A percentile compares a stretch with the other conserved stretches of the same genome.
These are phyloP conservation scores for Pitta sordida DNA, from an alignment of 2,113 vertebrate species.

Conservation along the genomic window DNA sequence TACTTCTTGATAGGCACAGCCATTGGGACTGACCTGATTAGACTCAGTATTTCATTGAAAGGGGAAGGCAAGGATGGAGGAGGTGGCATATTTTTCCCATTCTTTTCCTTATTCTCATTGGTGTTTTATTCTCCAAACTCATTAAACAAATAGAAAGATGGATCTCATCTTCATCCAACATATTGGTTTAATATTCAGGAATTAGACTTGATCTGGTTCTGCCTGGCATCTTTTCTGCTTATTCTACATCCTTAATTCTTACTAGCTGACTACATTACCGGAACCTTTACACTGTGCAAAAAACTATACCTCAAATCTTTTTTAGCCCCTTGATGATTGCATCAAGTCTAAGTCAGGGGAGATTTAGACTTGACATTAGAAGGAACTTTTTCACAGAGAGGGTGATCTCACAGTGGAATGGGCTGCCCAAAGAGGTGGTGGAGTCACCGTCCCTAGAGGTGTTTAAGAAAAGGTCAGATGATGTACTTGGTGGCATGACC, in stretches of 20 bases:
- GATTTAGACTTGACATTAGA: too few relatives aligned
- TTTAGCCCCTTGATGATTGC: not conserved
- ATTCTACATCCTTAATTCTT: not conserved
- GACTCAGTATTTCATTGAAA: not conserved
- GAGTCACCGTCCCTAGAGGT: too few relatives aligned
- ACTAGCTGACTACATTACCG: not conserved
- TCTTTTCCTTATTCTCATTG: not conserved
- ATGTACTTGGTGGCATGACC: too few relatives aligned
- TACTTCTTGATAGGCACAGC: not conserved
- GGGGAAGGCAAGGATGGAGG: not conserved
- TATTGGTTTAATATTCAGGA: not conserved
- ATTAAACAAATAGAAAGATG: fast-evolving
- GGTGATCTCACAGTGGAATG: too few relatives aligned
- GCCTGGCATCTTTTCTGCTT: not conserved
- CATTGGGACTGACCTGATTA: too few relatives aligned
- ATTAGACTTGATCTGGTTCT: fast-evolving
- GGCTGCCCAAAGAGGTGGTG: too few relatives aligned
- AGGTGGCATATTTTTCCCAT: not conserved
- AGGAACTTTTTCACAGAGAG: too few relatives aligned
- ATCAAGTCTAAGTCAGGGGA: too few relatives aligned
- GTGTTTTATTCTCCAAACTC: not conserved
- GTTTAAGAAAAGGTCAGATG: too few relatives aligned
- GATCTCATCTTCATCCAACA: not conserved
- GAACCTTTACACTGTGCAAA: not conserved
- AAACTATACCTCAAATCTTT: not conserved